These are phyloP conservation scores for Camarhynchus parvulus DNA, from an alignment of 2,113 vertebrate species.

Conservation along the genomic window DNA sequence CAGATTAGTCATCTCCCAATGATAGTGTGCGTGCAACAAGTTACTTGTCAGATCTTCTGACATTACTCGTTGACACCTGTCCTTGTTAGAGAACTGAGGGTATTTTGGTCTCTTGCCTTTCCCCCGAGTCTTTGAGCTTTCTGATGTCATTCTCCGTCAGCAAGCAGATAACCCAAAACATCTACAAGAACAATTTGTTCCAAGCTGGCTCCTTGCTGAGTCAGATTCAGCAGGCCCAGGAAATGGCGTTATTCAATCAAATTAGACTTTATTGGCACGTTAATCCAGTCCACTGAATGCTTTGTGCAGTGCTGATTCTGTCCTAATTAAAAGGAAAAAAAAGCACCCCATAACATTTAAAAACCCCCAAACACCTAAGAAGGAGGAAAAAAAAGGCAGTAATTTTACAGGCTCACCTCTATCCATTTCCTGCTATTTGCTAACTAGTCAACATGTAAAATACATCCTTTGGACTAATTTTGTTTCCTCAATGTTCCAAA, in stretches of 20 bases:
- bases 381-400: not conserved
- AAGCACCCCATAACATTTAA: not conserved
- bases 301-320: not conserved
- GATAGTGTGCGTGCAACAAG: not conserved
- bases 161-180: not conserved
- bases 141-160: slow-evolving; percentile 3
- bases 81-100: not conserved
- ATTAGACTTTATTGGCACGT: slow-evolving; percentile 32
- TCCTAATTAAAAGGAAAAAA: not conserved
- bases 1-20: slow-evolving; percentile 30
- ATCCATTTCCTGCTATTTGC: not conserved
- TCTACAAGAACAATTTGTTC: slow-evolving; percentile 49
- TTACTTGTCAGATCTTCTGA: slow-evolving; percentile 10
- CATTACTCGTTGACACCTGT: not conserved
- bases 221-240: slow-evolving; percentile 25
- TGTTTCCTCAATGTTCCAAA: not conserved
- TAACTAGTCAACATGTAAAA: not conserved
- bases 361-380: not conserved
- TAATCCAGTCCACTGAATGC: not conserved
- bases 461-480: not conserved
- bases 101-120: slow-evolving; percentile 7
- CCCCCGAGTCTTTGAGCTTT: not conserved
- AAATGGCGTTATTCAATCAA: slow-evolving; percentile 32
- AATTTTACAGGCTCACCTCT: not conserved
- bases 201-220: slow-evolving; percentile 1